phyloP scores from a whole-genome alignment of 1,140 invertebrate genomes.

The Dinoponera quadriceps region DNA sequence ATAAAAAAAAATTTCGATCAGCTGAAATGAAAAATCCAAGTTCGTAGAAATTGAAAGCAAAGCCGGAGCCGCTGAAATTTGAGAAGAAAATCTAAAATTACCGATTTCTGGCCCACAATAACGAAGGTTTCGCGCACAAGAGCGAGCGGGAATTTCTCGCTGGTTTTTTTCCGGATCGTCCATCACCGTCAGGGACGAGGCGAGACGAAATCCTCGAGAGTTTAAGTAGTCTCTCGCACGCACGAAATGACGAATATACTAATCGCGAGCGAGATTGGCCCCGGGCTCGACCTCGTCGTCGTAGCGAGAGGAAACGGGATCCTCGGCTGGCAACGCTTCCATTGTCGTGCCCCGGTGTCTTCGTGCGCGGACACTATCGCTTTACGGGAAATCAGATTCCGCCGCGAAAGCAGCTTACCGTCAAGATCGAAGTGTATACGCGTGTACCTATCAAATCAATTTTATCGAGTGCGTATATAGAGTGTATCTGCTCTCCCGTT shows the following conservation, averaged over 20 bases:
- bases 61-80: neutral
- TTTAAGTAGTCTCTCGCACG: constrained; percentile 2
- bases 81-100: neutral
- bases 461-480: constrained; percentile 12
- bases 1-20: neutral
- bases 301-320: constrained; percentile 24
- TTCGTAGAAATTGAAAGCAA: neutral
- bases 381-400: constrained; percentile 56
- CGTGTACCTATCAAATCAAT: constrained; percentile 52
- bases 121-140: neutral
- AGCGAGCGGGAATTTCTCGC: neutral
- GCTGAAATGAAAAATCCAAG: neutral
- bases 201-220: neutral
- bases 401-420: constrained; percentile 49
- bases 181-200: neutral
- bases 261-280: constrained; percentile 20
- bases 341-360: constrained; percentile 17
- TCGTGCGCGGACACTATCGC: constrained; percentile 53
- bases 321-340: constrained; percentile 30
- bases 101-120: neutral
- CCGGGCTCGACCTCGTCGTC: neutral
- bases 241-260: constrained; percentile 26
- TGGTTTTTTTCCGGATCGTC: constrained; percentile 1
- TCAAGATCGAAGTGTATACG: constrained; percentile 43
- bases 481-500: neutral